A percentile compares a stretch with the other conserved stretches of the same genome.
Evolutionary conservation across 2,888 invertebrate genomes (phyloP).

Genomic region (Aproaerema taeniolella): DNA sequence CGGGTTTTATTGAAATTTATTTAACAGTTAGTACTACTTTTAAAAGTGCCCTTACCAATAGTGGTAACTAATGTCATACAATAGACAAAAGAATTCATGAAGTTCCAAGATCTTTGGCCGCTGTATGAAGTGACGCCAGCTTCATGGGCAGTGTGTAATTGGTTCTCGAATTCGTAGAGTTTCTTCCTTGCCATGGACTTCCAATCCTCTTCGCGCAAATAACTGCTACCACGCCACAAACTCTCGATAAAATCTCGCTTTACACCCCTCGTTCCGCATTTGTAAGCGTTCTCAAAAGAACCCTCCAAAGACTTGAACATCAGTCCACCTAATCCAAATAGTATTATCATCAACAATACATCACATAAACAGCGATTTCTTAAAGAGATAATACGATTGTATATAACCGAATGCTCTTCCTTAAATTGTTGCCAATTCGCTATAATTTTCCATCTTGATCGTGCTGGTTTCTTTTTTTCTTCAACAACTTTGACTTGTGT

Average conservation of each 20-base stretch:
- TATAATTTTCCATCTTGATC: slow-evolving; percentile 61
- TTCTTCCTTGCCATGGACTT: slow-evolving; percentile 89
- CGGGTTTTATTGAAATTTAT: no score
- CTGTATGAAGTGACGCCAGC: slow-evolving; percentile 90
- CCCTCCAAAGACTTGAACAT: slow-evolving; percentile 91
- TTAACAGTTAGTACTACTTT: no score
- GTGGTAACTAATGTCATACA: slow-evolving; percentile 92
- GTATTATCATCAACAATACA: slow-evolving; percentile 81
- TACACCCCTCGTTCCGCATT: slow-evolving; percentile 91
- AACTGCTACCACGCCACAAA: slow-evolving; percentile 89
- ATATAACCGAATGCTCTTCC: slow-evolving; percentile 74
- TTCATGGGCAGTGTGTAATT: slow-evolving; percentile 89
- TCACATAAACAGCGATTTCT: slow-evolving; percentile 83
- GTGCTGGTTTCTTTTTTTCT: slow-evolving; percentile 36
- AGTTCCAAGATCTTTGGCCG: slow-evolving; percentile 91
- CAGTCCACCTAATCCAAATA: slow-evolving; percentile 88
- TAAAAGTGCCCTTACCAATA: slow-evolving; percentile 82
- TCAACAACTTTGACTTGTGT: slow-evolving; percentile 31
- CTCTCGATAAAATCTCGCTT: slow-evolving; percentile 91
- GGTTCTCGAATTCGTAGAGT: slow-evolving; percentile 90
- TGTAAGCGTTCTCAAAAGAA: slow-evolving; percentile 89
- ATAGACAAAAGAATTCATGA: slow-evolving; percentile 91
- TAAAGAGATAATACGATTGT: slow-evolving; percentile 67
- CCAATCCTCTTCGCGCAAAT: slow-evolving; percentile 92
- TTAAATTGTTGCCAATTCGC: slow-evolving; percentile 78